These are phyloP conservation scores for Hirtodrosophila duncani DNA, from an alignment of 2,888 invertebrate genomes.

Conservation along the genomic window DNA sequence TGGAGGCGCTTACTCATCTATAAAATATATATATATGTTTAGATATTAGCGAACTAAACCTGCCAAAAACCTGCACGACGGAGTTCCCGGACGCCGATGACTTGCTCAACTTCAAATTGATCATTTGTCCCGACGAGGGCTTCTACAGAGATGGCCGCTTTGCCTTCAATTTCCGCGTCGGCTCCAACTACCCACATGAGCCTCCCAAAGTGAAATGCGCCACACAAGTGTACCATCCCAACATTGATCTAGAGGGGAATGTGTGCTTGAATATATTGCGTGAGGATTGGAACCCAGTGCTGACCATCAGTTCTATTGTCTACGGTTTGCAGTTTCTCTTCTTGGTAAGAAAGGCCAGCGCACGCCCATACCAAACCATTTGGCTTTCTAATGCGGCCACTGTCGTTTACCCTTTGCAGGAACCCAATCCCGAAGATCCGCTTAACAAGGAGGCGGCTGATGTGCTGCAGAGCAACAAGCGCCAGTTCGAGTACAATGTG, in stretches of 20 bases:
- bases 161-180: constrained; percentile 93
- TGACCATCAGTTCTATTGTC: constrained; percentile 98
- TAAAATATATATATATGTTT: neutral
- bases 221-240: constrained; percentile 98
- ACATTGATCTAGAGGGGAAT: constrained; percentile 98
- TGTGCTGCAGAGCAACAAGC: constrained; percentile 94
- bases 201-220: constrained; percentile 99
- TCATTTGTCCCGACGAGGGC: constrained; percentile 98
- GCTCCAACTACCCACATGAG: constrained; percentile 98
- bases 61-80: constrained; percentile 97
- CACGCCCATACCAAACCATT: too few species aligned
- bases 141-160: constrained; percentile 97
- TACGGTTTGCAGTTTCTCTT: constrained; percentile 98
- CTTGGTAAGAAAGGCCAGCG: constrained; percentile 82
- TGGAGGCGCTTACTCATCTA: too few species aligned
- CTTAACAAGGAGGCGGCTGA: constrained; percentile 99
- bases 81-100: constrained; percentile 98
- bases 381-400: too few species aligned
- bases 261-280: constrained; percentile 97
- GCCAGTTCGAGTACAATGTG: constrained; percentile 97
- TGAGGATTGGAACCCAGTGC: constrained; percentile 99
- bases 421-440: constrained; percentile 99
- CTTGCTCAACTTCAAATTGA: constrained; percentile 95
- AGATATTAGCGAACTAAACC: constrained; percentile 98
- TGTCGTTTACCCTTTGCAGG: too few species aligned